phyloP scores from a whole-genome alignment of 1,140 invertebrate species.

The Caligus rogercresseyi region DNA sequence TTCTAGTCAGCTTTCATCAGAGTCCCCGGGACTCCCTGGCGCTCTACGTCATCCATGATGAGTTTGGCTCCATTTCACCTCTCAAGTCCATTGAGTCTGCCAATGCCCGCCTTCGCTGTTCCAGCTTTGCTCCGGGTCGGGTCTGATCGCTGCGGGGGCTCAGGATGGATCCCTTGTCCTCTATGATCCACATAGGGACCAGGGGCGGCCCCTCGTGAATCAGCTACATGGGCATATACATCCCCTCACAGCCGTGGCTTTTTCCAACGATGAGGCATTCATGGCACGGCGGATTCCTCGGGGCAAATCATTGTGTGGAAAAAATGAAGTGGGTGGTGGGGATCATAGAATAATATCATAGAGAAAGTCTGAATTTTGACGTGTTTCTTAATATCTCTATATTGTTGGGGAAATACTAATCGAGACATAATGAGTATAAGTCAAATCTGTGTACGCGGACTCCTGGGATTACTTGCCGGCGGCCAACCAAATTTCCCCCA shows the following conservation, averaged over 20 bases:
- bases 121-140: conserved; percentile 25
- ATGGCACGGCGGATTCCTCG: conserved; percentile 63
- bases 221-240: conserved; percentile 64
- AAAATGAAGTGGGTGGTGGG: conserved; percentile 27
- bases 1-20: conserved; percentile 3
- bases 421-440: too few relatives aligned
- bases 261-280: conserved; percentile 74
- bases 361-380: too few relatives aligned
- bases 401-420: too few relatives aligned
- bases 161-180: conserved; percentile 72
- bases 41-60: background rate
- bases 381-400: too few relatives aligned
- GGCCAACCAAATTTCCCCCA: too few relatives aligned
- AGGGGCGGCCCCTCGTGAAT: conserved; percentile 50
- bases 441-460: too few relatives aligned
- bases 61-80: conserved; percentile 4
- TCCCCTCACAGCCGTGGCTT: conserved; percentile 58
- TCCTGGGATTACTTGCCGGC: too few relatives aligned
- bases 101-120: background rate
- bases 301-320: conserved; percentile 74
- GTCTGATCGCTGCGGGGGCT: conserved; percentile 40
- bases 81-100: conserved; percentile 1
- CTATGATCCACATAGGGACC: conserved; percentile 53
- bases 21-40: background rate
- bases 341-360: too few relatives aligned